Base-by-base conservation (phyloP, 2,888 invertebrate genomes). In the Adela reaumurella region DNA sequence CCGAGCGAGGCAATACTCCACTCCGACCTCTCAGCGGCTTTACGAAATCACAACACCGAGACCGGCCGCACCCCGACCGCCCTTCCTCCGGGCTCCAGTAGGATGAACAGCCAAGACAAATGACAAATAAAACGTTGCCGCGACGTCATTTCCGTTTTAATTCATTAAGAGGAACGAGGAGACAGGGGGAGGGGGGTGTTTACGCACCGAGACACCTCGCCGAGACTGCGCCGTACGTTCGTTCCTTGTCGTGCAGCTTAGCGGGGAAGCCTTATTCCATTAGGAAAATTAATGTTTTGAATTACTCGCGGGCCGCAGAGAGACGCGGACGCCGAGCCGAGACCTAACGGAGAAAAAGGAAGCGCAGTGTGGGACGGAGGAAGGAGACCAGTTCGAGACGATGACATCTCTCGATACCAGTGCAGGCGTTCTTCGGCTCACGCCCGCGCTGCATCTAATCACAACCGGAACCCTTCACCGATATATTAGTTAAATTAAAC, bases 281-380 rank as follows among this genome's bases (percentile, higher is more conserved):
- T 80, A 79, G 67, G 71, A 72, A 78, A 79, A 79, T 80, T 77
- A 79, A 78, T 79, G 78, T 77, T 77, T 76, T 67, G 73, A 76
- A 73, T 76, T 73, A 76, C 68, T 61, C 60, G 62, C 58, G 59
- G 56, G 57, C 52, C 50, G 35, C 50, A 48, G 55, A 53, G 50
- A 47, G 50, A 44, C 52, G 50, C 46, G 51, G 52, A 48, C 51
- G 52, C 48, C 51, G 50, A 51, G 51, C 51, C n/a, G n/a, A n/a
- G 54, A 46, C 46, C 46, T 46, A 42, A 46, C 47, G 43, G 45
- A 41, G 47, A 42, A 47, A 42, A 49, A 43, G 46, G 46, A 17
- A 42, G 35, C 28, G 43, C 28, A 46, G 46, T 46, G 49, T 46
- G 16, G 4, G 42, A n/a, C 18, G 29, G 46, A 47, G 16, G 16